A percentile compares a stretch with the other conserved stretches of the same genome.
Conservation (phyloP, 2,888 invertebrate genomes). For the Catonia carolina region DNA sequence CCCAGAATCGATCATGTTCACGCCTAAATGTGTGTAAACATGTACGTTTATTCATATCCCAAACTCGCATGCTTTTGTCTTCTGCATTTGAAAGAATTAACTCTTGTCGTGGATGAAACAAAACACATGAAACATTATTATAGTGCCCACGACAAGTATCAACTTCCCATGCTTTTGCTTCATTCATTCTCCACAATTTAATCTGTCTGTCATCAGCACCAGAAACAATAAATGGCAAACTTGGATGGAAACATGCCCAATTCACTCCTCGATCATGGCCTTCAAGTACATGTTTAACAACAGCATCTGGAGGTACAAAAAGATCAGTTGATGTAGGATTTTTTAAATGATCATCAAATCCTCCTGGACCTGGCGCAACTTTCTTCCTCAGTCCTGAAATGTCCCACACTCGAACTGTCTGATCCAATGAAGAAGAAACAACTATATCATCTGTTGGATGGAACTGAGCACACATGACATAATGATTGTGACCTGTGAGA, state of each 20-base stretch:
- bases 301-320: constrained; percentile 92
- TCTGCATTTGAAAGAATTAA: constrained; percentile 95
- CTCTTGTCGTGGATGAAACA: constrained; percentile 96
- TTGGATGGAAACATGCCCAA: constrained; percentile 97
- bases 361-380: constrained; percentile 92
- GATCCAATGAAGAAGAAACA: constrained; percentile 95
- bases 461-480: constrained; percentile 99
- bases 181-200: constrained; percentile 98
- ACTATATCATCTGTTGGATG: constrained; percentile 95
- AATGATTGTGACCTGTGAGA: constrained; percentile 96
- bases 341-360: constrained; percentile 78
- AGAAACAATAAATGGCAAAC: constrained; percentile 88
- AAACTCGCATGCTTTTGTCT: constrained; percentile 95
- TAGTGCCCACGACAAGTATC: constrained; percentile 99
- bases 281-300: constrained; percentile 83
- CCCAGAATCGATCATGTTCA: constrained; percentile 97
- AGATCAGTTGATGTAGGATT: constrained; percentile 80
- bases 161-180: constrained; percentile 98
- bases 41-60: constrained; percentile 95
- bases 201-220: constrained; percentile 98
- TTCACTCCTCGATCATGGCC: constrained; percentile 97
- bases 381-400: constrained; percentile 89
- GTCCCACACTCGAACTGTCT: constrained; percentile 98
- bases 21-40: constrained; percentile 88
- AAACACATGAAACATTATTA: constrained; percentile 96